Evolutionary conservation across 2,888 invertebrate species (phyloP).

Genomic region (Ligdia adustata): DNA sequence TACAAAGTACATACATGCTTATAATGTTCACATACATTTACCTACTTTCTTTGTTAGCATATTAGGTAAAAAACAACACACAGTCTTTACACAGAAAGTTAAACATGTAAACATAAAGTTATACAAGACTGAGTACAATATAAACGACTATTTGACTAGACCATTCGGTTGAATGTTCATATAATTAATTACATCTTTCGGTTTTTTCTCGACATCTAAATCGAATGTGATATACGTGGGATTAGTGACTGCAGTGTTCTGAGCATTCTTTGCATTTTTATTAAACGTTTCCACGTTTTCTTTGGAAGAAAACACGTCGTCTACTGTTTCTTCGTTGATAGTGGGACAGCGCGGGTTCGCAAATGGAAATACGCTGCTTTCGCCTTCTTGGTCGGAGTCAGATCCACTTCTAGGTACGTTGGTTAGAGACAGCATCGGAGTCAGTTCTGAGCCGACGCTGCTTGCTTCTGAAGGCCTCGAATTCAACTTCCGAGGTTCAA

Average conservation of each 20-base stretch:
- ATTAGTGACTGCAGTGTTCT: conserved; percentile 64
- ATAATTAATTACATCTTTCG: conserved; percentile 64
- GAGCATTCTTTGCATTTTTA: conserved; percentile 55
- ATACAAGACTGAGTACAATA: not conserved
- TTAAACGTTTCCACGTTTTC: conserved; percentile 41
- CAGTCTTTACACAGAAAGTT: too few species aligned
- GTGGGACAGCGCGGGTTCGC: conserved; percentile 63
- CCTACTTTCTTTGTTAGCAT: too few species aligned
- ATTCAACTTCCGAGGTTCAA: conserved; percentile 68
- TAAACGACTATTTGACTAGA: conserved; percentile 69
- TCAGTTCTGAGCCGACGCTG: conserved; percentile 69
- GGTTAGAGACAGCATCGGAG: conserved; percentile 81
- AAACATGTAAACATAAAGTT: not conserved
- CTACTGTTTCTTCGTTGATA: conserved; percentile 65
- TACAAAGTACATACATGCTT: too few species aligned
- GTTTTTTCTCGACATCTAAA: conserved; percentile 65
- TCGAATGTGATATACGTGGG: conserved; percentile 73
- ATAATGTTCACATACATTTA: too few species aligned
- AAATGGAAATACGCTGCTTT: conserved; percentile 60
- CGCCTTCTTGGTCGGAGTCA: conserved; percentile 72
- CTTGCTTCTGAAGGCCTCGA: conserved; percentile 52
- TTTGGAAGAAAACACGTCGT: conserved; percentile 69
- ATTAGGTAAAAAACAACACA: too few species aligned
- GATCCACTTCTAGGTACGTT: conserved; percentile 70
- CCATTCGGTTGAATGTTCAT: conserved; percentile 63